Conservation (phyloP, 2,888 invertebrate genomes). For the Dolomedes plantarius region DNA sequence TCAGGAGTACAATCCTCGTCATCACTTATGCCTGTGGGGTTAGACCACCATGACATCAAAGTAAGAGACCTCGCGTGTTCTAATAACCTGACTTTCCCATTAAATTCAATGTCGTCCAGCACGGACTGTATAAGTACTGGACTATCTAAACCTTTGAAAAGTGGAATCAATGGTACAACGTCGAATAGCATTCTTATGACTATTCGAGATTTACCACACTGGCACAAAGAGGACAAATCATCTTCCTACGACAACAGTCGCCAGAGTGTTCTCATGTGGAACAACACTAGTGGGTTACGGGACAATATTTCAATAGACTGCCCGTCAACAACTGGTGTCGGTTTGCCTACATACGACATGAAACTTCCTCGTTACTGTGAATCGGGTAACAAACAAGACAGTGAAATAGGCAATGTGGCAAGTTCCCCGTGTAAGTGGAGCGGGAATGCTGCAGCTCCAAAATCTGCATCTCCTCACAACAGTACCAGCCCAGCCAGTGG, state of each 20-base stretch:
- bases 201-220: constrained; percentile 42
- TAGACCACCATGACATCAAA: constrained; percentile 76
- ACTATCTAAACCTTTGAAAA: constrained; percentile 40
- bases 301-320: constrained; percentile 53
- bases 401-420: constrained; percentile 45
- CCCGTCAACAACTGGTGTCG: constrained; percentile 19
- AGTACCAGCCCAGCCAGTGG: constrained; percentile 70
- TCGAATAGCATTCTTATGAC: constrained; percentile 54
- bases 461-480: constrained; percentile 71
- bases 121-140: constrained; percentile 35
- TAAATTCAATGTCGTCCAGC: constrained; percentile 23
- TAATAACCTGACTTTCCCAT: constrained; percentile 37
- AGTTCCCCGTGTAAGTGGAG: constrained; percentile 70
- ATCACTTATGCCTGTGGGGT: constrained; percentile 73
- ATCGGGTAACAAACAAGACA: constrained; percentile 15
- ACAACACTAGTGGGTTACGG: constrained; percentile 75
- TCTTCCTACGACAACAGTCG: constrained; percentile 78
- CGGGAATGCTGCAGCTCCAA: constrained; percentile 65
- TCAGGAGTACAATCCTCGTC: constrained; percentile 62
- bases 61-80: constrained; percentile 37
- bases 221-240: constrained; percentile 49
- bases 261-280: constrained; percentile 96
- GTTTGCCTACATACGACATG: constrained; percentile 45
- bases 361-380: constrained; percentile 52
- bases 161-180: constrained; percentile 24